Evolutionary conservation across 2,797 vertebrate genomes (phyloP).

Genomic region (Okamejei kenojei): DNA sequence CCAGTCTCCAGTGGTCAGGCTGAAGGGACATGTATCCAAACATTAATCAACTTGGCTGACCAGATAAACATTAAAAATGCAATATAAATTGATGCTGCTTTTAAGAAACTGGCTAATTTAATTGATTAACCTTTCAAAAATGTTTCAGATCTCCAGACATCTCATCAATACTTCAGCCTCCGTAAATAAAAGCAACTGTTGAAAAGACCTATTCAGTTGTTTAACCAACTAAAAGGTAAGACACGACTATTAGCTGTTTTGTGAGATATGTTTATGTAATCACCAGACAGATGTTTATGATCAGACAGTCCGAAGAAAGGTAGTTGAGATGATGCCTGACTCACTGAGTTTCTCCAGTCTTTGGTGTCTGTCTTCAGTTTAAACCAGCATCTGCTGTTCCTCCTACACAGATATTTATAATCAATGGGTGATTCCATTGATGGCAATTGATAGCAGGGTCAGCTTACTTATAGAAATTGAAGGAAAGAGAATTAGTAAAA

Average conservation of each 20-base stretch:
- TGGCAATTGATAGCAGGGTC: background rate
- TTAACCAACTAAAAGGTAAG: background rate
- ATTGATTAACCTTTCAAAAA: background rate
- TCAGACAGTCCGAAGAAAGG: no score
- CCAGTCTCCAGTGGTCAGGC: background rate
- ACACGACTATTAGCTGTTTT: background rate
- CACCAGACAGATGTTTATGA: background rate
- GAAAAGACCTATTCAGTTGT: background rate
- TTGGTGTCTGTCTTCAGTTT: no score
- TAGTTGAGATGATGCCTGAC: no score
- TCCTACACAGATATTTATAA: background rate
- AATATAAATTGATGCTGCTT: background rate
- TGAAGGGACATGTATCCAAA: background rate
- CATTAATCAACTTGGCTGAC: background rate
- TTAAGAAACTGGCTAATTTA: background rate
- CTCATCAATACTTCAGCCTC: background rate
- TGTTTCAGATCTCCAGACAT: background rate
- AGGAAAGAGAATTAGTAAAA: background rate
- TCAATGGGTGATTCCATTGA: background rate
- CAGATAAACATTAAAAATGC: background rate
- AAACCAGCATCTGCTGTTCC: no score
- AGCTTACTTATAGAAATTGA: background rate
- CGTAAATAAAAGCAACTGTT: background rate
- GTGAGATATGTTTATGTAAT: background rate
- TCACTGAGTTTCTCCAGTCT: no score